Base-by-base conservation (phyloP, 2,888 invertebrate genomes). In the Ormyrus nitidulus region DNA sequence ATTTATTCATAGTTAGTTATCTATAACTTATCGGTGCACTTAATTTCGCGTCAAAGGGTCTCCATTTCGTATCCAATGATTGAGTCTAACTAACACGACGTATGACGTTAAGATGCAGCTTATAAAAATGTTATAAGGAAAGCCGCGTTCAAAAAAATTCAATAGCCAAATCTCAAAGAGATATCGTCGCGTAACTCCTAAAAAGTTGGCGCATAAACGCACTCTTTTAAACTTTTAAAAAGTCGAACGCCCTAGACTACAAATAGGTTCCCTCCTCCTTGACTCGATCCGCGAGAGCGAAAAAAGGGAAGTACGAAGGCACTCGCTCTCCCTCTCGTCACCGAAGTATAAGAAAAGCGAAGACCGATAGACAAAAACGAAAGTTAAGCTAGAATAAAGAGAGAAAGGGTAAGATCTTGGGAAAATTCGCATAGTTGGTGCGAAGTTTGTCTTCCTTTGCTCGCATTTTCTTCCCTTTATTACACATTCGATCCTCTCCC, bases 341-440 rank as follows among this genome's bases (percentile, higher is more conserved):
- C 48, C 44, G 10, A 54, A 53, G 62, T 74, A 59, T n/a, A 81
- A 66, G 64, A 75, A 53, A 48, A 66, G 75, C 74, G 62, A 72
- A 77, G 56, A 74, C 51, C 61, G 58, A 58, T 71, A 66, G 10
- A 4, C 10, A 62, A 48, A 13, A 19, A 19, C 19, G 48, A 71
- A 69, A 81, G 79, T 73, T 73, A 10, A 53, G 19, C 44, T 53
- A 66, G 53, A 53, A 69, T 59, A 65, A 34, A 62, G 65, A 69
- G 64, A 64, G 48, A 54, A 13, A 61, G 71, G 10, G 48, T 4
- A 62, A 53, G 53, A 44, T 51, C 51, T 59, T 65, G 11, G 53
- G 54, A 76, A 19, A 79, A 78, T 72, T 62, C 80, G 65, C 73
- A 74, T 70, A 81, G 73, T 65, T 81, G 53, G 62, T 34, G 64